These are phyloP conservation scores for Caenorhabditis sp. DNA, from an alignment of 2,888 invertebrate genomes.

Conservation along the genomic window DNA sequence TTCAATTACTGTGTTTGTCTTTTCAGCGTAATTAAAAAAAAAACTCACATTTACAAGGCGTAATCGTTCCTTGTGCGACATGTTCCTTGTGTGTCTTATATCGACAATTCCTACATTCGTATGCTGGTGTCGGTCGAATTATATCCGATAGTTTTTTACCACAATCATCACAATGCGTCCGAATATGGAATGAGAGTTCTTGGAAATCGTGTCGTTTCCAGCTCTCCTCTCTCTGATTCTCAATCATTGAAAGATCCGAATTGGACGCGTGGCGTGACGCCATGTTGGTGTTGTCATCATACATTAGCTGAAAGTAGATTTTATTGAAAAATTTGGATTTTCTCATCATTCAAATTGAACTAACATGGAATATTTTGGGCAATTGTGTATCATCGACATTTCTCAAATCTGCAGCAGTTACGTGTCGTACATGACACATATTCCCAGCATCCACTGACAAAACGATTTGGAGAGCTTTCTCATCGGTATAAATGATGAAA, in stretches of 20 bases:
- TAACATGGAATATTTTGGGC: constrained; percentile 90
- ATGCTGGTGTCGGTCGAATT: constrained; percentile 94
- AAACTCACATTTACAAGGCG: constrained; percentile 55
- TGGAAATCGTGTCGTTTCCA: constrained; percentile 76
- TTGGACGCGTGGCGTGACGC: constrained; percentile 50
- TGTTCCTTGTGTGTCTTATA: constrained; percentile 89
- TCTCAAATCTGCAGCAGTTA: constrained; percentile 98
- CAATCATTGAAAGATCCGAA: constrained; percentile 45
- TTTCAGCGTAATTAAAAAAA: not conserved
- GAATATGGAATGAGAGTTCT: constrained; percentile 53
- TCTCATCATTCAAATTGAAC: not conserved
- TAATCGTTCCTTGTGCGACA: constrained; percentile 73
- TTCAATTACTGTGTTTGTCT: too few species aligned
- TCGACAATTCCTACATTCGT: constrained; percentile 83
- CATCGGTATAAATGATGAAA: constrained; percentile 32
- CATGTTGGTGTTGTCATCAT: constrained; percentile 79
- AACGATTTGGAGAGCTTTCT: constrained; percentile 13
- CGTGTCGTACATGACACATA: constrained; percentile 96
- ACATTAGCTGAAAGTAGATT: constrained; percentile 79
- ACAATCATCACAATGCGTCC: constrained; percentile 89
- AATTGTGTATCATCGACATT: constrained; percentile 98
- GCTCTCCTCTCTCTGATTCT: constrained; percentile 30
- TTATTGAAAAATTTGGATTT: not conserved
- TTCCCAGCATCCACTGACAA: constrained; percentile 74
- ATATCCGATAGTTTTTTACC: constrained; percentile 91